Conservation (phyloP, 2,888 invertebrate genomes). For the Cheilosia variabilis region DNA sequence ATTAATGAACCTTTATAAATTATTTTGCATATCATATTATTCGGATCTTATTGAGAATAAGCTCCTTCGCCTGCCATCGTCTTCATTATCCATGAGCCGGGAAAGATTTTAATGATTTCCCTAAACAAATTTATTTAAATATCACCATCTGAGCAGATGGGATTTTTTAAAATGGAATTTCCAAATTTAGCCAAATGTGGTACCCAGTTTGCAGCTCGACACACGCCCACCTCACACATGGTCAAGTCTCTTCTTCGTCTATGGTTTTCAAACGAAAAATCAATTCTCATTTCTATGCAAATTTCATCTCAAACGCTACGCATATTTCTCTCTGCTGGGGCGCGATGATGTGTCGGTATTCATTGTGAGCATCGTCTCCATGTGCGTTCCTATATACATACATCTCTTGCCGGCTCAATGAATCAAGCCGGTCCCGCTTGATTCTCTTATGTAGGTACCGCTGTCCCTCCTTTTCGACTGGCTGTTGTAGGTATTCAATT, state of each 20-base stretch:
- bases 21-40: no score
- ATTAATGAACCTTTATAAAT: no score
- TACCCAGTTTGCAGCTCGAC: neutral
- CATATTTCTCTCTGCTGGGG: constrained; percentile 17
- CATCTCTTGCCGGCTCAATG: constrained; percentile 61
- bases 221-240: neutral
- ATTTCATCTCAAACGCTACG: constrained; percentile 62
- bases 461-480: constrained; percentile 3
- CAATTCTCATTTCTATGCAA: constrained; percentile 72
- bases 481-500: constrained; percentile 47
- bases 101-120: no score
- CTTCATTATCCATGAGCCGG: no score
- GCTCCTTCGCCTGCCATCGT: no score
- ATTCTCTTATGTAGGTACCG: constrained; percentile 11
- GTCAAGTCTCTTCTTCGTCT: constrained; percentile 15
- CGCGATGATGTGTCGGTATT: constrained; percentile 9
- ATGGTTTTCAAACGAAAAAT: constrained; percentile 56
- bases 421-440: constrained; percentile 54
- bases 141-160: neutral
- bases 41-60: no score
- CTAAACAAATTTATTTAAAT: neutral
- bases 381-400: constrained; percentile 16
- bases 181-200: neutral
- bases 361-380: constrained; percentile 30
- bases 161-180: neutral